Evolutionary conservation across 2,888 invertebrate genomes (phyloP).

Genomic region (Amphipyra berbera): DNA sequence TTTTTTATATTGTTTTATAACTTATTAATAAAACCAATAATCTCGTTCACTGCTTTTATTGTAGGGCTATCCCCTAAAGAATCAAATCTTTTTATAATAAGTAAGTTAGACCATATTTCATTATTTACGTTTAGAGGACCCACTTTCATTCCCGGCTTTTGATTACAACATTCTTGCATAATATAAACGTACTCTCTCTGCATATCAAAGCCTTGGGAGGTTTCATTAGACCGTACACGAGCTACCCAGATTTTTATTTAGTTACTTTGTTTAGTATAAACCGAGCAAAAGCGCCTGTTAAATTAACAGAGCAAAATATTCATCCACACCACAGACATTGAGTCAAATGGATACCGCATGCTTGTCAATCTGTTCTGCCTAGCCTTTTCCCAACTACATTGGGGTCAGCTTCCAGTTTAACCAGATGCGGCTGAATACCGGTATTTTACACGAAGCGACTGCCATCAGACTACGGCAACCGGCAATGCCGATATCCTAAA

Average conservation of each 20-base stretch:
- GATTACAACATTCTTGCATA: conserved; percentile 60
- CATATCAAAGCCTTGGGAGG: conserved; percentile 63
- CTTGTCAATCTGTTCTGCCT: too few species aligned
- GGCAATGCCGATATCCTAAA: too few species aligned
- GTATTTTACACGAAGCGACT: too few species aligned
- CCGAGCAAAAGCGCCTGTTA: too few species aligned
- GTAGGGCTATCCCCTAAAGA: conserved; percentile 27
- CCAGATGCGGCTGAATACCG: too few species aligned
- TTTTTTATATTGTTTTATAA: conserved; percentile 56
- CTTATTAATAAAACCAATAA: conserved; percentile 64
- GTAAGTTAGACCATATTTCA: conserved; percentile 53
- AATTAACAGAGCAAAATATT: too few species aligned
- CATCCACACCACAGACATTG: too few species aligned
- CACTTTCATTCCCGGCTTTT: conserved; percentile 39
- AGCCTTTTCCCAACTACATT: too few species aligned
- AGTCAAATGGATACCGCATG: too few species aligned
- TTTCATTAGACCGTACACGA: conserved; percentile 58
- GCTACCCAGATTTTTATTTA: conserved; percentile 32
- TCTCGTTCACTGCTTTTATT: conserved; percentile 57
- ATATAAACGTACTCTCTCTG: conserved; percentile 61
- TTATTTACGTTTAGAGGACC: conserved; percentile 35
- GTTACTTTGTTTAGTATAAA: background rate
- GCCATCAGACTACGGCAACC: too few species aligned
- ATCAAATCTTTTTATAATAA: conserved; percentile 37
- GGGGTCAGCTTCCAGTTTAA: too few species aligned